phyloP scores from a whole-genome alignment of 2,888 invertebrate species.

The Helobdella robusta region DNA sequence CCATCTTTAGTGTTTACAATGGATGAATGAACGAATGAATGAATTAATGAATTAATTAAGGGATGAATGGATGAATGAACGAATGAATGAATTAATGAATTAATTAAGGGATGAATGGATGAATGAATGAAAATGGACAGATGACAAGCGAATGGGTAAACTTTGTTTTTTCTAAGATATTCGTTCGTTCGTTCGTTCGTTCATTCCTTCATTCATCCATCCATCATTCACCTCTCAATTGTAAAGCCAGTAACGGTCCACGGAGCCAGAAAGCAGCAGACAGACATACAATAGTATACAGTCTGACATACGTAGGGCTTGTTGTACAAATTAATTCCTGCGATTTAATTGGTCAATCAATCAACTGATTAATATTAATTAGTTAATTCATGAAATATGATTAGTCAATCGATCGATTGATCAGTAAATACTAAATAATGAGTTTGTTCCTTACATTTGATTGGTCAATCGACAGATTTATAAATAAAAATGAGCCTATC shows the following conservation, averaged over 20 bases:
- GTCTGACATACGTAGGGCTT: constrained; percentile 61
- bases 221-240: constrained; percentile 26
- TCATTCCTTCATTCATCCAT: too few relatives aligned
- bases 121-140: constrained; percentile 1
- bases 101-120: background rate
- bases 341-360: too few relatives aligned
- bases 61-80: background rate
- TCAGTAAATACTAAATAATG: too few relatives aligned
- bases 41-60: background rate
- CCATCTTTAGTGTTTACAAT: too few relatives aligned
- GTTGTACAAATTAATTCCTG: constrained; percentile 39
- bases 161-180: too few relatives aligned
- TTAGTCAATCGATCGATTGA: too few relatives aligned
- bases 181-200: too few relatives aligned
- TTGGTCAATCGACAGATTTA: background rate
- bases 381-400: too few relatives aligned
- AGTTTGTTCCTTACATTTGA: too few relatives aligned
- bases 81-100: constrained; percentile 4
- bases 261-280: constrained; percentile 37
- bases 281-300: constrained; percentile 59
- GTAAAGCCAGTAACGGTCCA: constrained; percentile 35
- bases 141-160: too few relatives aligned
- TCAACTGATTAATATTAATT: too few relatives aligned
- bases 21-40: background rate
- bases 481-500: background rate